phyloP scores from a whole-genome alignment of 2,797 vertebrate genomes.

The Sebastes flavidus region DNA sequence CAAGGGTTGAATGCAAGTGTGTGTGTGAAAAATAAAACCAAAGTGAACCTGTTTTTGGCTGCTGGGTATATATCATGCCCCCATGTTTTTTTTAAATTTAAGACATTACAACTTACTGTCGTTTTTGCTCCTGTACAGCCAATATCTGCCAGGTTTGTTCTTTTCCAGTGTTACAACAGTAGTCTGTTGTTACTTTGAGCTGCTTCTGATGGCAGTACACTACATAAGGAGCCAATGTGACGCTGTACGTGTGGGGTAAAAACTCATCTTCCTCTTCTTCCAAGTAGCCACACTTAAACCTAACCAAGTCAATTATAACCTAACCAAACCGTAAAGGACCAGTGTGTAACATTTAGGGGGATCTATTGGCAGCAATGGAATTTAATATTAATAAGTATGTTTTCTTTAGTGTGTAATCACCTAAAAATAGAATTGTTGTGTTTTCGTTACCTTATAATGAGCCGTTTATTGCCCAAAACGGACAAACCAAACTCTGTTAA shows the following conservation, averaged over 20 bases:
- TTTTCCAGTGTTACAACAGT: too few relatives aligned
- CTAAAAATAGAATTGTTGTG: too few relatives aligned
- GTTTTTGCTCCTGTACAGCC: neutral
- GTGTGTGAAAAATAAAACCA: neutral
- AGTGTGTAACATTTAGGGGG: too few relatives aligned
- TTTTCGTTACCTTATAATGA: too few relatives aligned
- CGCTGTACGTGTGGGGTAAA: neutral
- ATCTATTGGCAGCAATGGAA: too few relatives aligned
- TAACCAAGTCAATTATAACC: neutral
- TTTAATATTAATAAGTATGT: too few relatives aligned
- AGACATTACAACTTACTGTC: neutral
- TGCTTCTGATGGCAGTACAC: neutral
- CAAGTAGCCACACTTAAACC: neutral
- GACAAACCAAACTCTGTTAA: too few relatives aligned
- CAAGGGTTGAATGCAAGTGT: conserved; percentile 2
- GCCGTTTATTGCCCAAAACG: too few relatives aligned
- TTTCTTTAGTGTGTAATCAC: too few relatives aligned
- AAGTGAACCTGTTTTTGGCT: too few relatives aligned
- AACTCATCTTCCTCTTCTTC: neutral
- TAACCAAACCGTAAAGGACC: neutral
- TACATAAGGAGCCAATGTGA: neutral
- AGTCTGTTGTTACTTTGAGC: too few relatives aligned
- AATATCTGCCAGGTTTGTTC: too few relatives aligned
- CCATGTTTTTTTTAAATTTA: neutral
- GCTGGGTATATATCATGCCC: neutral